Evolutionary conservation across 2,797 vertebrate species (phyloP), one percentile per base, ranked within the genome.

Genomic region (Betta splendens): DNA sequence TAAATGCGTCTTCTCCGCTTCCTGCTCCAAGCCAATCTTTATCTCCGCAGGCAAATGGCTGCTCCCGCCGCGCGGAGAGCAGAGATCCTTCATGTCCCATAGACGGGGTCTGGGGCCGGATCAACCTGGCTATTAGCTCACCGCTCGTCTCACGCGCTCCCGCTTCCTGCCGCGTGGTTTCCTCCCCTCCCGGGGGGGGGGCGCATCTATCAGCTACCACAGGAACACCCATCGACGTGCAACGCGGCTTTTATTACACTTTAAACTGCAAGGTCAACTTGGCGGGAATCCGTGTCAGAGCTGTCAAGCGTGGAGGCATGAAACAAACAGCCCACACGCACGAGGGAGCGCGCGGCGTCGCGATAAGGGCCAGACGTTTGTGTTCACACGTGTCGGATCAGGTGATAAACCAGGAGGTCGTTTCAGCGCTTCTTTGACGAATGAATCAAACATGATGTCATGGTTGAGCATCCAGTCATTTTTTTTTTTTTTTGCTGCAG

Each of bases 251-350:
- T 87, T 81, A 87, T 87, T 87, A 83, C 74, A 72, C 76, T 86
- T 88, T 84, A 83, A 84, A 86, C 63, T 78, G 82, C 87, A 86
- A 84, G 81, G 87, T 89, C 85, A 89, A 86, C 81, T 77, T 69
- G 69, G 72, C 72, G 72, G 72, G 79, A 81, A 82, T 77, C 39
- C 9, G 79, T 87, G 81, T 88, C 86, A 81, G 76, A 81, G 80
- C 87, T 85, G 82, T 85, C 85, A 79, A 77, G 83, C 64, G 22
- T 10, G 17, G 37, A 73, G 79, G 77, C 72, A 81, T 84, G 83
- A 85, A 87, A 88, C 77, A 83, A 84, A 89, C 75, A 67, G 80
- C 76, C 73, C 75, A 69, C 56, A 49, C 65, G 51, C 54, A 65
- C 42, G 66, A 79, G 32, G 46, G 3, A 0, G 65, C 58, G 62